Conservation (phyloP, 2,113 vertebrate genomes). For the Psammodynastes pulverulentus region DNA sequence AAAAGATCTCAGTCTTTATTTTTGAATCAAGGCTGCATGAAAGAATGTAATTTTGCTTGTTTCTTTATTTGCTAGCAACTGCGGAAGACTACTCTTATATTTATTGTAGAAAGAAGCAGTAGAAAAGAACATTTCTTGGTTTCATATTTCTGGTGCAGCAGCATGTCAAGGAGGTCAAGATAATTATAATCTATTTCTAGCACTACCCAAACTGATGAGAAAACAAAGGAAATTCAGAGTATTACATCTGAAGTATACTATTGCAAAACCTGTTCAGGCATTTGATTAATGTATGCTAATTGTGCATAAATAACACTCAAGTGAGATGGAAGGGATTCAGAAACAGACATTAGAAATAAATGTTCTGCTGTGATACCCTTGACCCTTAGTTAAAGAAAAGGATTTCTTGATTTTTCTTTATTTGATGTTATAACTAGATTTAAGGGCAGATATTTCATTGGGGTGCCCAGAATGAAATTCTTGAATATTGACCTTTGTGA, state of each 20-base stretch:
- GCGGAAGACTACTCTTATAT: constrained; percentile 35
- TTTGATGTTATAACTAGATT: not conserved
- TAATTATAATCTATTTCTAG: constrained; percentile 25
- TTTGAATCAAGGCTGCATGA: not conserved
- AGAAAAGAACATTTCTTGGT: constrained; percentile 26
- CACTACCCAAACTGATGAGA: not conserved
- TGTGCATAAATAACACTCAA: not conserved
- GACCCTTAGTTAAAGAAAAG: not conserved
- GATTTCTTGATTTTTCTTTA: constrained; percentile 1
- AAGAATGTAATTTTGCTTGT: not conserved
- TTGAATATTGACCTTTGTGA: not conserved
- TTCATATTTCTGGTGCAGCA: constrained; percentile 17
- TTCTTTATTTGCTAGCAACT: constrained; percentile 34
- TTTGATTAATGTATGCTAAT: not conserved
- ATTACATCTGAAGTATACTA: not conserved
- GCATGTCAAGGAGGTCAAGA: constrained; percentile 2
- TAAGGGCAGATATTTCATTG: not conserved
- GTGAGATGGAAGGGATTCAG: not conserved
- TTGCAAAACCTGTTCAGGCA: not conserved
- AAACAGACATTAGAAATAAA: not conserved
- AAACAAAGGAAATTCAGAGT: constrained; percentile 15
- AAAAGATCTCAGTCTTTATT: not conserved
- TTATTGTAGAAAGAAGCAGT: not conserved
- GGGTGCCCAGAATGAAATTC: not conserved
- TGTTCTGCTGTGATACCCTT: not conserved